Evolutionary conservation across 2,113 vertebrate genomes (phyloP).

Genomic region (Halichoeres trimaculatus): DNA sequence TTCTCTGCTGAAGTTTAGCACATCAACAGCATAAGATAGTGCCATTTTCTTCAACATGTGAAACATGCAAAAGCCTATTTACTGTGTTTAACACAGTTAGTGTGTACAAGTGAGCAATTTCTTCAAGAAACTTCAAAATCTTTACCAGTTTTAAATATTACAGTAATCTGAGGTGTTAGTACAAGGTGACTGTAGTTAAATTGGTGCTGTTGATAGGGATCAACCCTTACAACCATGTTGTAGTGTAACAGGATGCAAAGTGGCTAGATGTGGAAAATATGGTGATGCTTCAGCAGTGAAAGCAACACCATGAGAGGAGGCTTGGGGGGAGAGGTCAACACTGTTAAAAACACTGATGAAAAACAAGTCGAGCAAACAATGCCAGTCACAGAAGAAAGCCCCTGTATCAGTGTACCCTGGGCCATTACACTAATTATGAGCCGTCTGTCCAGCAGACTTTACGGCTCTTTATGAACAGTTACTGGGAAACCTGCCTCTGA

Average conservation of each 20-base stretch:
- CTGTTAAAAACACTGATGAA: conserved; percentile 65
- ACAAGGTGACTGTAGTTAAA: neutral
- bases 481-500: conserved; percentile 57
- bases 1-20: too few species aligned
- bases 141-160: too few species aligned
- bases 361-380: conserved; percentile 77
- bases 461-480: conserved; percentile 52
- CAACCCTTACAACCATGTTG: neutral
- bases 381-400: conserved; percentile 50
- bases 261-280: conserved; percentile 32
- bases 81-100: too few species aligned
- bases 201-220: neutral
- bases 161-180: too few species aligned
- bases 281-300: conserved; percentile 43
- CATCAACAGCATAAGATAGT: too few species aligned
- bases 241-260: neutral
- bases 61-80: too few species aligned
- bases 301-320: conserved; percentile 47
- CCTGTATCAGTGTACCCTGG: conserved; percentile 68
- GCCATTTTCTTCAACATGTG: too few species aligned
- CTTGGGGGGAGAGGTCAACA: conserved; percentile 30
- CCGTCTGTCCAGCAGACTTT: conserved; percentile 24
- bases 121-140: too few species aligned
- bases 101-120: too few species aligned
- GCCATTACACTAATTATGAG: conserved; percentile 71